These are phyloP conservation scores for Actenoides hombroni DNA, from an alignment of 2,113 vertebrate species.

Conservation along the genomic window DNA sequence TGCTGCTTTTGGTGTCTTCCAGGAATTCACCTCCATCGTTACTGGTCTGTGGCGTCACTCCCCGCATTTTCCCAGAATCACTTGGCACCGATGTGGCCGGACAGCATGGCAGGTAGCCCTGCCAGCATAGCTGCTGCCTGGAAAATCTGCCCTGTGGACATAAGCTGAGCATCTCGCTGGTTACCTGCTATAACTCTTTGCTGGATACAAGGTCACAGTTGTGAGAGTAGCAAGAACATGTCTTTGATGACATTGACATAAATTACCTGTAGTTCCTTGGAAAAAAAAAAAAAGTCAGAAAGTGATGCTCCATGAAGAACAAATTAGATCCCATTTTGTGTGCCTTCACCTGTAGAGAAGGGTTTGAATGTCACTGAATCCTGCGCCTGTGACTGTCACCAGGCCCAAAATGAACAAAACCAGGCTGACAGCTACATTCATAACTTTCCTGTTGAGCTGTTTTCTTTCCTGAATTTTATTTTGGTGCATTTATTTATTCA, in stretches of 20 bases:
- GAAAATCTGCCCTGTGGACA: constrained; percentile 22
- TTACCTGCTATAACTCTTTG: background rate
- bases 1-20: background rate
- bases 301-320: constrained; percentile 17
- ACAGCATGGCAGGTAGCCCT: background rate
- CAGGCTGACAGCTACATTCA: background rate
- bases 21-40: background rate
- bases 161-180: background rate
- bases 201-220: constrained; percentile 39
- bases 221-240: constrained; percentile 6
- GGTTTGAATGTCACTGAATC: constrained; percentile 32
- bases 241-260: constrained; percentile 22
- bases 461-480: background rate
- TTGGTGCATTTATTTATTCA: background rate
- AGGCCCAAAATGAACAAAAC: background rate
- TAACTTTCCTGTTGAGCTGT: background rate
- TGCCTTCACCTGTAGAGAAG: constrained; percentile 21
- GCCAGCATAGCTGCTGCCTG: constrained; percentile 25
- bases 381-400: background rate
- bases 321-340: constrained; percentile 22
- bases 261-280: background rate
- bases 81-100: background rate
- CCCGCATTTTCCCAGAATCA: constrained; percentile 29
- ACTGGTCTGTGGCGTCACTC: background rate
- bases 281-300: background rate